Base-by-base conservation (phyloP, 2,888 invertebrate species). In the Fabriciana adippe region DNA sequence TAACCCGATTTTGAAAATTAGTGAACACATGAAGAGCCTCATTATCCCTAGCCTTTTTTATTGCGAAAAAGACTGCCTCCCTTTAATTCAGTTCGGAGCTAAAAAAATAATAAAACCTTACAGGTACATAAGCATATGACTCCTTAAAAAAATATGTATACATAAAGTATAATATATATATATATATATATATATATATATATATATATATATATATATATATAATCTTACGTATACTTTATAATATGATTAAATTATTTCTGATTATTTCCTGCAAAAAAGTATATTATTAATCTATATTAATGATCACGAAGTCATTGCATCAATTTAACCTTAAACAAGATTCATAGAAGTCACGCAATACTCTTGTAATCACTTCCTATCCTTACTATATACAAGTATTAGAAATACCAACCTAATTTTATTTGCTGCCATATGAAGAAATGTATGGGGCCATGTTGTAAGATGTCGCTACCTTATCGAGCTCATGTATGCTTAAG, bases 391-490 rank as follows among this genome's bases (percentile, higher is more conserved):
- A 18, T 18, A 8, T 13, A n/a, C 50, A 41, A 61, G 51, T 61
- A 51, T 13, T 18, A 35, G 51, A 61, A 21, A 61, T 51, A 51
- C 51, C 18, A 35, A 61, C 35, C 51, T 41, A 41, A 61, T 61
- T 61, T 51, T 6, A 31, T 15, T 53, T 56, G n/a, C 16, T 50
- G 1, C 60, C 60, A 60, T 51, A 60, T 60, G 60, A 51, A 60
- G 60, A 60, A 60, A 60, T 51, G 50, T 60, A 50, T 60, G 60
- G 60, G 57, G 54, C 31, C 14, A 61, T 68, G 68, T 69, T 55
- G 69, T 59, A 69, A 71, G 63, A 66, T 51, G 59, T 63, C 56
- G 59, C 55, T 65, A 47, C 69, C 71, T 65, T 71, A 69, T 62
- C 31, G 47, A 69, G 70, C 31, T 14, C 53, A 64, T 55, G 55